Base-by-base conservation (phyloP, 2,888 invertebrate genomes). In the Liposcelis brunnea region DNA sequence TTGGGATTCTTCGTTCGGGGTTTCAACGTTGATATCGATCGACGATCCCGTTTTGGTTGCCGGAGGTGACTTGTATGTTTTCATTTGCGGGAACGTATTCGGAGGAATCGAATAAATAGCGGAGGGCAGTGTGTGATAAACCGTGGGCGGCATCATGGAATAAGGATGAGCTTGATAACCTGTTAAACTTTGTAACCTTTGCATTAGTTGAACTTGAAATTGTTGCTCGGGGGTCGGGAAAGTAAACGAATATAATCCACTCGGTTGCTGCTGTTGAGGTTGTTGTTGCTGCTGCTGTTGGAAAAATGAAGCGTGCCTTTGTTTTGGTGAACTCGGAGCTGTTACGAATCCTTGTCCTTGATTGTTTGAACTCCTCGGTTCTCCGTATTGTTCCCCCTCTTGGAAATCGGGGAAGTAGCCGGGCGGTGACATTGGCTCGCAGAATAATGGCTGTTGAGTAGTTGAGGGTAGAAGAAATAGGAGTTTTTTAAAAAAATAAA, bases 191-290 rank as follows among this genome's bases (percentile, higher is more conserved):
- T 71, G 70, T 45, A 71, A 54, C 49, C 69, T 60, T 52, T 71
- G 70, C 37, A 71, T 54, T 8, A 71, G 59, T 51, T 70, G 71
- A 6, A 63, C 57, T 53, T 70, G 70, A 50, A 64, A 62, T 51
- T 65, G 63, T 51, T 64, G 60, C 47, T 50, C 47, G 47, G 47
- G 43, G 31, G 48, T 48, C n/a, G 48, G 12, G 1, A 47, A 49
- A 36, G 19, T 10, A 6, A 40, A 21, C 18, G 40, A 16, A 19
- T 40, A 40, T 18, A 40, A 18, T 10, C 40, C 21, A 16, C 16
- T 42, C 43, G 47, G 51, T 35, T 50, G 49, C 46, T 53, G 50
- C 43, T 51, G 49, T 35, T 52, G 31, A 16, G 49, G 50, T n/a
- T 50, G 47, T 8, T 48, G 49, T 15, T 51, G 50, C 35, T 51